A percentile compares a stretch with the other conserved stretches of the same genome.
Conservation (phyloP, 2,888 invertebrate genomes). For the Chouioia cunea region DNA sequence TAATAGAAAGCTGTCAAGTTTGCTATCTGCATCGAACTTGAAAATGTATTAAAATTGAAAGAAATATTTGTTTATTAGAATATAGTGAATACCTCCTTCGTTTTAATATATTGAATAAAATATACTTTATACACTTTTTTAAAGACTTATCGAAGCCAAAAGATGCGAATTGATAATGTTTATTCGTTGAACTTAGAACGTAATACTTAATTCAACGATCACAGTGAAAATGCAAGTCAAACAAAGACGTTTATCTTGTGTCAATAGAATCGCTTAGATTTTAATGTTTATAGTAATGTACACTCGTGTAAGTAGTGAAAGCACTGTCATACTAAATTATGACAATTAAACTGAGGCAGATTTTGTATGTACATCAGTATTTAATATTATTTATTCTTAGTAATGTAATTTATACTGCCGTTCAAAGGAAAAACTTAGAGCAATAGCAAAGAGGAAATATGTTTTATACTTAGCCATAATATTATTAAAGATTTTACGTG, state of each 20-base stretch:
- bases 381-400: conserved; percentile 67
- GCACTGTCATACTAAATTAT: conserved; percentile 63
- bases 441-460: conserved; percentile 50
- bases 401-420: conserved; percentile 54
- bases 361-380: conserved; percentile 65
- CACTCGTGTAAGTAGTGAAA: conserved; percentile 53
- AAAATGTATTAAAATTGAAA: conserved; percentile 4
- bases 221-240: conserved; percentile 30
- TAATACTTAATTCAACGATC: conserved; percentile 31
- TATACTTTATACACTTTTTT: conserved; percentile 29
- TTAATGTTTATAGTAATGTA: conserved; percentile 25
- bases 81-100: background rate
- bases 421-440: conserved; percentile 55
- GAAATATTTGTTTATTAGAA: conserved; percentile 7
- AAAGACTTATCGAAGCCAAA: conserved; percentile 65
- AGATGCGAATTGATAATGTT: conserved; percentile 62
- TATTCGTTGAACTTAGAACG: conserved; percentile 36
- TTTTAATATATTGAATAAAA: background rate
- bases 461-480: conserved; percentile 47
- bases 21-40: conserved; percentile 11
- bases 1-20: conserved; percentile 35
- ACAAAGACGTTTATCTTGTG: conserved; percentile 34
- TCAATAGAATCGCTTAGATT: conserved; percentile 31
- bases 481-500: conserved; percentile 37
- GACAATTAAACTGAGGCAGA: conserved; percentile 52